These are phyloP conservation scores for Platyscapa corneri DNA, from an alignment of 1,140 invertebrate species.

Conservation along the genomic window DNA sequence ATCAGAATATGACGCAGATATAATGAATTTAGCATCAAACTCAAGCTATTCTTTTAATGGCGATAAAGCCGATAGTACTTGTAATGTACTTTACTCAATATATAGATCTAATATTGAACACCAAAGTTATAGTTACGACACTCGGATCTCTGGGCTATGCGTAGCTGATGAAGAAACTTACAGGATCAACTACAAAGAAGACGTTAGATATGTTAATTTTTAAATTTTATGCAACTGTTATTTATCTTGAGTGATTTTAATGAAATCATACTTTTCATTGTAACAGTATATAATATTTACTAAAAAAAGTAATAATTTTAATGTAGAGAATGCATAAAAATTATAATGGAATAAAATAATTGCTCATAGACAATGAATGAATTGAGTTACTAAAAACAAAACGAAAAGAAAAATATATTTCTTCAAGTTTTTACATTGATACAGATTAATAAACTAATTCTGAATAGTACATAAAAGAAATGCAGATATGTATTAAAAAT, in stretches of 20 bases:
- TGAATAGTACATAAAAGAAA: too few relatives aligned
- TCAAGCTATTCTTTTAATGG: constrained; percentile 64
- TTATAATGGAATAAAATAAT: too few relatives aligned
- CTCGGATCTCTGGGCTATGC: constrained; percentile 46
- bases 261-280: too few relatives aligned
- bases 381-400: too few relatives aligned
- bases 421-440: too few relatives aligned
- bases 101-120: constrained; percentile 64
- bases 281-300: too few relatives aligned
- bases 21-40: constrained; percentile 59
- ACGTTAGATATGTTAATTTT: constrained; percentile 68
- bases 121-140: constrained; percentile 59
- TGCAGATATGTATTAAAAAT: too few relatives aligned
- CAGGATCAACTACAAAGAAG: constrained; percentile 63
- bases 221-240: constrained; percentile 53
- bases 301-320: too few relatives aligned
- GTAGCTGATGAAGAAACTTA: constrained; percentile 46
- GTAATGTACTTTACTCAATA: constrained; percentile 36
- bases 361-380: too few relatives aligned
- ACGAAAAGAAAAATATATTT: too few relatives aligned
- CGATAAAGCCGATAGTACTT: constrained; percentile 55
- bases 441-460: too few relatives aligned
- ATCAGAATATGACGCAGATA: constrained; percentile 36
- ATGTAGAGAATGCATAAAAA: too few relatives aligned
- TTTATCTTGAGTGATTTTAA: neutral